These are phyloP conservation scores for Carduelis carduelis DNA, from an alignment of 2,797 vertebrate genomes.

Conservation along the genomic window DNA sequence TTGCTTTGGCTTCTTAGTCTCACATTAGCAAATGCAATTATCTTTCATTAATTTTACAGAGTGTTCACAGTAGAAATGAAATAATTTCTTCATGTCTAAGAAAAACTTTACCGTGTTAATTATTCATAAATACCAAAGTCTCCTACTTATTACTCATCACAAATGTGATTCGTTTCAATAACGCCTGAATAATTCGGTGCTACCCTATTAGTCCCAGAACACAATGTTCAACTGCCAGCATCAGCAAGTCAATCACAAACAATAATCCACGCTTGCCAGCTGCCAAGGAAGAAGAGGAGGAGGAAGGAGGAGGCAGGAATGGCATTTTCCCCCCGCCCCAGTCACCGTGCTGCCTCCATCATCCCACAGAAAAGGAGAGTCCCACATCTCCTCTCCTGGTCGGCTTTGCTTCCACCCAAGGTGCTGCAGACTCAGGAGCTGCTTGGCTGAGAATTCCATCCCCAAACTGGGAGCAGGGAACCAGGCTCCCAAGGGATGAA, in stretches of 20 bases:
- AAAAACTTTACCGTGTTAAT: constrained; percentile 51
- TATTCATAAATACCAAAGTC: constrained; percentile 65
- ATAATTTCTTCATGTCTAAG: constrained; percentile 57
- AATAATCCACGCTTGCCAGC: not conserved
- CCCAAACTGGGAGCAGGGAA: not conserved
- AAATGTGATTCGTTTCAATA: constrained; percentile 57
- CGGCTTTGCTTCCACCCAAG: not conserved
- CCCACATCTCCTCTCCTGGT: not conserved
- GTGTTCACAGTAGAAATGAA: constrained; percentile 60
- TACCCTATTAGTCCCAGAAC: constrained; percentile 46
- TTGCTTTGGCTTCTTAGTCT: constrained; percentile 29
- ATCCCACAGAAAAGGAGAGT: fast-evolving
- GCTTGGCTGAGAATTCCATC: fast-evolving
- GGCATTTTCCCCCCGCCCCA: not conserved
- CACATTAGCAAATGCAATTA: constrained; percentile 57
- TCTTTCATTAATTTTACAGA: constrained; percentile 63
- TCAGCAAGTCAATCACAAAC: constrained; percentile 51
- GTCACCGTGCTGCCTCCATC: not conserved
- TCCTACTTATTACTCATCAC: constrained; percentile 50
- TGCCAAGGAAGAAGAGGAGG: not conserved
- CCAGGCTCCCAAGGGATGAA: fast-evolving
- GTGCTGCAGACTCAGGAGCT: not conserved
- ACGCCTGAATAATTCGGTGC: constrained; percentile 28
- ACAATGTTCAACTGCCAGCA: constrained; percentile 23
- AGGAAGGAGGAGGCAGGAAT: not conserved